These are phyloP conservation scores for Fragum sueziense DNA, from an alignment of 2,888 invertebrate genomes.

Conservation along the genomic window DNA sequence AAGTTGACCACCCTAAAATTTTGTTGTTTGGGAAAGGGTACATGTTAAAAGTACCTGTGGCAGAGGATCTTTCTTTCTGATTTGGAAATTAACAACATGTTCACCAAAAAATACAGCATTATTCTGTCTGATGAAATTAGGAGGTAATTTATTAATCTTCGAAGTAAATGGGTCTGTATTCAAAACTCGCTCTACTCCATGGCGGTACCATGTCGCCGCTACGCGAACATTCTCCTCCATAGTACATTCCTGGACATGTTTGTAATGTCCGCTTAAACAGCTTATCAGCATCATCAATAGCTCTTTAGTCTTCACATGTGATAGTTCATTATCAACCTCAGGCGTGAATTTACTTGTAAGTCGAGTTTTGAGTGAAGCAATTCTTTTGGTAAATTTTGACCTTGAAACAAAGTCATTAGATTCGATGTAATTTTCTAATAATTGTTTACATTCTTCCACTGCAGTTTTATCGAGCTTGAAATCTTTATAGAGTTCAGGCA, in stretches of 20 bases:
- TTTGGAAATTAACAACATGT: conserved; percentile 83
- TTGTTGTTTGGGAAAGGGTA: too few species aligned
- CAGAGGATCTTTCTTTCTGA: conserved; percentile 88
- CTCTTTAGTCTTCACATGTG: conserved; percentile 15
- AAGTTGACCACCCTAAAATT: neutral
- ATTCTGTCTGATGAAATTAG: conserved; percentile 81
- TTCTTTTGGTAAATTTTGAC: neutral
- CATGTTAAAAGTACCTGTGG: too few species aligned
- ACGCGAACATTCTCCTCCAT: conserved; percentile 90
- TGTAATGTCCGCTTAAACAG: conserved; percentile 45
- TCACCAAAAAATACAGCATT: conserved; percentile 84
- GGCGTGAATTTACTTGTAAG: neutral
- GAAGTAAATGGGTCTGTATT: neutral
- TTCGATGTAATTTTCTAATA: neutral
- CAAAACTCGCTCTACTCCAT: conserved; percentile 64
- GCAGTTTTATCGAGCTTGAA: conserved; percentile 73
- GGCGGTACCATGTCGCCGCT: conserved; percentile 90
- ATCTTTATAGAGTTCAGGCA: conserved; percentile 65
- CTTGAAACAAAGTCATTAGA: neutral
- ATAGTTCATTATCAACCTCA: conserved; percentile 16
- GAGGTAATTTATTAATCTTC: neutral
- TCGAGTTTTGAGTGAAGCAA: neutral
- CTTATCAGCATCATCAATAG: conserved; percentile 31
- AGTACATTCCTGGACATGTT: conserved; percentile 82
- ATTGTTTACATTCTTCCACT: neutral